Evolutionary conservation across 2,113 vertebrate species (phyloP).

Genomic region (Nicator chloris): DNA sequence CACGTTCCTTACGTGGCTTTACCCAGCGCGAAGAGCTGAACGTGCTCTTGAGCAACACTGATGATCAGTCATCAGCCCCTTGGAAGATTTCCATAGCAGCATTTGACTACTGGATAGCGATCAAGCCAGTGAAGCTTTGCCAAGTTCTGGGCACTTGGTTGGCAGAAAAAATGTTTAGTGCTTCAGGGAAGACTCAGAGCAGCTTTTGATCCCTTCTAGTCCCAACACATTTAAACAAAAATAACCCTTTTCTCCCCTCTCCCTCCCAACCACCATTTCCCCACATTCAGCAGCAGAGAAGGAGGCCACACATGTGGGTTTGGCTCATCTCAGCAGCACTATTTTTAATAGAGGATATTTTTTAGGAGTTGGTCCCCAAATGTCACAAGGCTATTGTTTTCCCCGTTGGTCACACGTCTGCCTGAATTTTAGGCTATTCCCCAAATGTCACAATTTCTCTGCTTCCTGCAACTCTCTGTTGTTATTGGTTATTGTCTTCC

Average conservation of each 20-base stretch:
- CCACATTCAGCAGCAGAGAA: neutral
- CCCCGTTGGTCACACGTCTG: neutral
- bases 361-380: neutral
- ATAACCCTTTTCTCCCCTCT: neutral
- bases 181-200: neutral
- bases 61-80: constrained; percentile 25
- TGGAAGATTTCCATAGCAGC: constrained; percentile 29
- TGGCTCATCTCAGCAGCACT: neutral
- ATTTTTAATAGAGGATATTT: no score
- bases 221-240: neutral
- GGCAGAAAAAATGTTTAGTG: neutral
- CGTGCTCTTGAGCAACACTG: neutral
- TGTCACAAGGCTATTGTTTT: neutral
- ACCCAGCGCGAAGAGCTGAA: neutral
- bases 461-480: neutral
- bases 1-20: rapidly evolving
- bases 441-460: neutral
- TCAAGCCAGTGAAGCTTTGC: constrained; percentile 2
- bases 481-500: neutral
- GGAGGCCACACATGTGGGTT: neutral
- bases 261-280: neutral
- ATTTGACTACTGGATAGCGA: constrained; percentile 21
- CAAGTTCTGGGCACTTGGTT: constrained; percentile 44
- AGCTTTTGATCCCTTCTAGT: constrained; percentile 8
- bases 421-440: neutral